Evolutionary conservation across 2,888 invertebrate genomes (phyloP).

Genomic region (Tholera decimalis): DNA sequence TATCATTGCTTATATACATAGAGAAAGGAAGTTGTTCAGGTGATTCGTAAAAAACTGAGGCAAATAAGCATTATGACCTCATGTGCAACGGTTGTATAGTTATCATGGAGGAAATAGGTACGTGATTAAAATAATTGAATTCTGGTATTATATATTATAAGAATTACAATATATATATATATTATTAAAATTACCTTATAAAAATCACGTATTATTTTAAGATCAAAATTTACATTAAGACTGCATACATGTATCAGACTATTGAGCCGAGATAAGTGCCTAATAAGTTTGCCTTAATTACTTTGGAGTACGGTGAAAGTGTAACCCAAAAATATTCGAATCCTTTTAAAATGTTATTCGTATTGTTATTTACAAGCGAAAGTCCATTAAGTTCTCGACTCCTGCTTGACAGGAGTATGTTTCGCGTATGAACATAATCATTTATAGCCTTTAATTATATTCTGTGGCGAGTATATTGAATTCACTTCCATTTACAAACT

Average conservation of each 20-base stretch:
- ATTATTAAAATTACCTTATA: too few species aligned
- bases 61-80: background rate
- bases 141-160: too few species aligned
- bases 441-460: constrained; percentile 82
- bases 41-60: background rate
- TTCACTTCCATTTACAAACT: constrained; percentile 65
- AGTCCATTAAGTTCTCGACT: constrained; percentile 70
- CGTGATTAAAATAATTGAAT: too few species aligned
- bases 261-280: background rate
- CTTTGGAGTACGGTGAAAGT: constrained; percentile 32
- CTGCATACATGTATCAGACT: background rate
- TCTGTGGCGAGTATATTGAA: constrained; percentile 71
- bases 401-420: constrained; percentile 63
- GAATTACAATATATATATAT: too few species aligned
- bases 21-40: background rate
- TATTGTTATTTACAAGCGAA: constrained; percentile 72
- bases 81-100: too few species aligned
- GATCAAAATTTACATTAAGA: background rate
- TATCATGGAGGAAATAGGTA: too few species aligned
- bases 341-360: constrained; percentile 64
- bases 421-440: constrained; percentile 75
- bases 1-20: background rate
- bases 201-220: too few species aligned
- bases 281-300: constrained; percentile 1
- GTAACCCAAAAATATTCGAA: constrained; percentile 33